A percentile compares a stretch with the other conserved stretches of the same genome.
phyloP scores from a whole-genome alignment of 2,113 vertebrate species.

The Regulus satrapa region DNA sequence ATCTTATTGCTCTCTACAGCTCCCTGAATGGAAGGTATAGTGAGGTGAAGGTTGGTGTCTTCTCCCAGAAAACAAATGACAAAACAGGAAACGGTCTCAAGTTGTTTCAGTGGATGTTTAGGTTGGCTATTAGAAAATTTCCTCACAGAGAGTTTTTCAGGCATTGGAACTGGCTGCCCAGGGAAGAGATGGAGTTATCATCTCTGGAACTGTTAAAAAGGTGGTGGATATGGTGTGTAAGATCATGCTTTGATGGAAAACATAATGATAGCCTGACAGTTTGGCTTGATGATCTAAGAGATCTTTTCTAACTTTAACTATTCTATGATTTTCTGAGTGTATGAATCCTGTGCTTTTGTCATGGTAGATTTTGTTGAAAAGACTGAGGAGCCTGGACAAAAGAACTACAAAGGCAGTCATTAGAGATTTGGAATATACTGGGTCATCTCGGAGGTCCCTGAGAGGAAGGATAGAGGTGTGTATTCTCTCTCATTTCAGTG shows the following conservation, averaged over 20 bases:
- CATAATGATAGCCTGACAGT: not conserved
- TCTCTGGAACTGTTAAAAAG: not conserved
- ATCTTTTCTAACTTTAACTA: not conserved
- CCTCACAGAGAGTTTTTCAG: not conserved
- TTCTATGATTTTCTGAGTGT: not conserved
- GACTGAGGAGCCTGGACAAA: not conserved
- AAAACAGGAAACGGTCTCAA: not conserved
- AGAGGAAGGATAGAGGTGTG: not conserved
- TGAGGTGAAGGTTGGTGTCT: not conserved
- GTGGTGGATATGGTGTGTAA: accelerated
- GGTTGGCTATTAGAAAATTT: not conserved
- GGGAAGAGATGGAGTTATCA: not conserved
- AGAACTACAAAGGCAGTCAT: too few species aligned
- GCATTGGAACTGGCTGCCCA: not conserved
- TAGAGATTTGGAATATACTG: not conserved
- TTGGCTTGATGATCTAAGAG: not conserved
- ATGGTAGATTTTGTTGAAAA: not conserved
- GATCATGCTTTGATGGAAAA: not conserved
- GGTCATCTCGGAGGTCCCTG: not conserved
- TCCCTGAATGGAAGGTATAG: not conserved
- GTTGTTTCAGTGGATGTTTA: not conserved
- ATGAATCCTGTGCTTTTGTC: not conserved
- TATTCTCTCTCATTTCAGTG: not conserved
- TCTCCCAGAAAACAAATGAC: not conserved
- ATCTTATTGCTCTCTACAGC: not conserved